These are phyloP conservation scores for Trichonephila clavata DNA, from an alignment of 1,140 invertebrate species.

Conservation along the genomic window DNA sequence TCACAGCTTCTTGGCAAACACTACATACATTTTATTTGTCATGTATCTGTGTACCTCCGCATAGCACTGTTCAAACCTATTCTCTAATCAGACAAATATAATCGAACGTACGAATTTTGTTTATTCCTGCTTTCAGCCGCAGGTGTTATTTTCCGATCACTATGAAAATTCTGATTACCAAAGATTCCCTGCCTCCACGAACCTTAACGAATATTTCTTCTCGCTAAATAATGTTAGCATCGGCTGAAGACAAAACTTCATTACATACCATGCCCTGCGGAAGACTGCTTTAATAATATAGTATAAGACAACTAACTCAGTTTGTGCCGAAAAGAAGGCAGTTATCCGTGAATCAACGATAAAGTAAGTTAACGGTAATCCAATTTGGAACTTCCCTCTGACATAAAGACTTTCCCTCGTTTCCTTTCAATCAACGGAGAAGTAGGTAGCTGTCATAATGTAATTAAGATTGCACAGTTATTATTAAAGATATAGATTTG, in stretches of 20 bases:
- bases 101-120: background rate
- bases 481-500: slow-evolving; percentile 57
- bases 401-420: slow-evolving; percentile 59
- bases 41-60: background rate
- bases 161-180: slow-evolving; percentile 38
- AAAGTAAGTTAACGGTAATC: slow-evolving; percentile 68
- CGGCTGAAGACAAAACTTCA: slow-evolving; percentile 58
- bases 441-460: slow-evolving; percentile 34
- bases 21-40: background rate
- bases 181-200: background rate
- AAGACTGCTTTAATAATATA: slow-evolving; percentile 64
- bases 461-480: slow-evolving; percentile 59
- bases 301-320: slow-evolving; percentile 42
- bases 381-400: slow-evolving; percentile 64
- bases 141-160: slow-evolving; percentile 3
- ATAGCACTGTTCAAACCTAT: background rate
- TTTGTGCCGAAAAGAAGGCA: slow-evolving; percentile 56
- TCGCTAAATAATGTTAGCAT: slow-evolving; percentile 50
- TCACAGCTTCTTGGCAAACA: too few species aligned
- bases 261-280: slow-evolving; percentile 41
- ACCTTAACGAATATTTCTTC: background rate
- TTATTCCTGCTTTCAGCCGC: background rate
- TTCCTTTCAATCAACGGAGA: slow-evolving; percentile 34
- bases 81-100: background rate
- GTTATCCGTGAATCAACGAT: slow-evolving; percentile 68